Conservation (phyloP, 2,797 vertebrate species). For the Alosa sapidissima region DNA sequence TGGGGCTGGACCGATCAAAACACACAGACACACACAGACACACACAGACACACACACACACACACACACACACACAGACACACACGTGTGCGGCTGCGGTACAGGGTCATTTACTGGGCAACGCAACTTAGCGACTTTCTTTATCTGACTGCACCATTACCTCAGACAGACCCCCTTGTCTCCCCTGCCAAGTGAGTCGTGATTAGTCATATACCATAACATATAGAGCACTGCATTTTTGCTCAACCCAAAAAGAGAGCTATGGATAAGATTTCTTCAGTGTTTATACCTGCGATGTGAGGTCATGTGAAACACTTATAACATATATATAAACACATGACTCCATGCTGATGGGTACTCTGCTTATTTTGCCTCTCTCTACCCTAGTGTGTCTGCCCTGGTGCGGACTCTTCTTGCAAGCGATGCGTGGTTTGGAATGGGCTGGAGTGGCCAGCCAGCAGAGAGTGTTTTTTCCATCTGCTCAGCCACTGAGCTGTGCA, state of each 20-base stretch:
- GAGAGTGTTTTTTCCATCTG: slow-evolving; percentile 12
- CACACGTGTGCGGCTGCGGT: not conserved
- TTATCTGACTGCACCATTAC: not conserved
- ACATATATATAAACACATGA: slow-evolving; percentile 10
- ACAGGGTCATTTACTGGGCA: slow-evolving; percentile 1
- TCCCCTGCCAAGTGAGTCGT: not conserved
- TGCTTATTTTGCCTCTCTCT: too few species aligned
- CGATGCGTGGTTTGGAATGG: not conserved
- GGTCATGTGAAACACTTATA: not conserved
- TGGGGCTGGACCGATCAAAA: not conserved
- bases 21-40: slow-evolving; percentile 8
- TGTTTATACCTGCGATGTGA: not conserved
- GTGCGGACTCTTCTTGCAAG: not conserved
- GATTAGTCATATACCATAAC: not conserved
- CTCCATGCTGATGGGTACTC: not conserved
- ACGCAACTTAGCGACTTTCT: not conserved
- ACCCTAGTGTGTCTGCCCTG: not conserved
- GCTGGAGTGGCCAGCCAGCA: not conserved
- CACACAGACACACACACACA: slow-evolving; percentile 18
- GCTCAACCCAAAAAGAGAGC: not conserved
- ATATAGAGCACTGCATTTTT: not conserved
- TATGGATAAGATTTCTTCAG: not conserved
- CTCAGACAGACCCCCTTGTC: not conserved
- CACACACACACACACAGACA: slow-evolving; percentile 26
- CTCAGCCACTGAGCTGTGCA: slow-evolving; percentile 19